A percentile compares a stretch with the other conserved stretches of the same genome.
Evolutionary conservation across 2,797 vertebrate genomes (phyloP).

Genomic region (Tauraco hartlaubi): DNA sequence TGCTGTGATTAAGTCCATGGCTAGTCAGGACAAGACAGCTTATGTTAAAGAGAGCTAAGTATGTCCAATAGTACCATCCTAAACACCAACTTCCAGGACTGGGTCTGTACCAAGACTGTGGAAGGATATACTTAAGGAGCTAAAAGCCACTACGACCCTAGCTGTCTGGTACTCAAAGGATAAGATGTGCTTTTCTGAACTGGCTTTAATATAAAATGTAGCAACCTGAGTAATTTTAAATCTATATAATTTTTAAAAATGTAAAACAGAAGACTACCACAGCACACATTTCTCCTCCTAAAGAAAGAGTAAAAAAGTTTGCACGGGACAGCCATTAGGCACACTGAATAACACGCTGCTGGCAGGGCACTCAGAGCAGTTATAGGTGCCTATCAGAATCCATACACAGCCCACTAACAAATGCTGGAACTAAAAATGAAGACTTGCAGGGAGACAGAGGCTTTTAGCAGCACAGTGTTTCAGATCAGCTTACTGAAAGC

Average conservation of each 20-base stretch:
- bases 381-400: constrained; percentile 7
- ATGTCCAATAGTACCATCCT: not conserved
- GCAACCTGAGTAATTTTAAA: not conserved
- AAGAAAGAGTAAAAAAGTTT: not conserved
- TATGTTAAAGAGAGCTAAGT: constrained; percentile 54
- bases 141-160: not conserved
- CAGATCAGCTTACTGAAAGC: constrained; percentile 77
- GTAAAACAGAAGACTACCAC: not conserved
- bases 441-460: constrained; percentile 45
- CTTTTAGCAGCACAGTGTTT: constrained; percentile 68
- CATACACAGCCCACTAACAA: not conserved
- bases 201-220: not conserved
- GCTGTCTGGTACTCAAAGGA: not conserved
- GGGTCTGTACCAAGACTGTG: not conserved
- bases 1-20: constrained; percentile 56
- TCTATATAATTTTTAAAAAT: not conserved
- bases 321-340: not conserved
- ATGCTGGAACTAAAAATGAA: constrained; percentile 46
- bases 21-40: constrained; percentile 56
- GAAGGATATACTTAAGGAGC: not conserved
- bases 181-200: not conserved
- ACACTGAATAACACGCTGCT: not conserved
- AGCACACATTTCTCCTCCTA: not conserved
- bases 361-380: not conserved
- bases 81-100: not conserved